phyloP scores from a whole-genome alignment of 2,888 invertebrate genomes.

The Sinelater perroti region DNA sequence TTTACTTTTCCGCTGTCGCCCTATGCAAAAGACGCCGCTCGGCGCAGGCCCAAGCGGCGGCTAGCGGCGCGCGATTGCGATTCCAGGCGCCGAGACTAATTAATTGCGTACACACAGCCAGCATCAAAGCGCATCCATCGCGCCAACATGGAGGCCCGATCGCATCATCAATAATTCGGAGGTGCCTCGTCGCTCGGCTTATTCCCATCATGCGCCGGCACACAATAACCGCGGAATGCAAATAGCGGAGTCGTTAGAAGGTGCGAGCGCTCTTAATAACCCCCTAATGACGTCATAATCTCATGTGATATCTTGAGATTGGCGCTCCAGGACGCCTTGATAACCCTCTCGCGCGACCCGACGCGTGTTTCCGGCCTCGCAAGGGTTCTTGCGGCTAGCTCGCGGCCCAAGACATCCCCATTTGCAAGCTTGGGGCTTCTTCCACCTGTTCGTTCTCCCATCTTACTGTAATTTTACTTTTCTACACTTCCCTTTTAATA shows the following conservation, averaged over 20 bases:
- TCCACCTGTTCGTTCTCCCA: no score
- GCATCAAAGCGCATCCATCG: background rate
- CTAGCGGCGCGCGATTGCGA: no score
- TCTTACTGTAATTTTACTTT: no score
- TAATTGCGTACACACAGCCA: conserved; percentile 2
- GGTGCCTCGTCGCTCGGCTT: conserved; percentile 30
- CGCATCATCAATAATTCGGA: conserved; percentile 19
- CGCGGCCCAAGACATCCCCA: conserved; percentile 13
- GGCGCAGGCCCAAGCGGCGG: no score
- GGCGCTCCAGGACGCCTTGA: conserved; percentile 45
- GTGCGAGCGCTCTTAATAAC: conserved; percentile 53
- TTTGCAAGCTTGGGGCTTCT: background rate
- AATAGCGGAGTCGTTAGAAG: conserved; percentile 50
- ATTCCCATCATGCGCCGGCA: conserved; percentile 42
- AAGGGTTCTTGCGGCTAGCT: conserved; percentile 40
- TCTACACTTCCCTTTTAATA: no score
- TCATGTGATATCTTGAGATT: conserved; percentile 53
- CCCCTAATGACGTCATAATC: conserved; percentile 53
- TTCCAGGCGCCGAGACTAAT: background rate
- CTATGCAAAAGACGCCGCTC: no score
- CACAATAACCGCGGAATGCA: conserved; percentile 48
- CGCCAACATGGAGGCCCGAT: conserved; percentile 4
- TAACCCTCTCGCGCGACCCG: conserved; percentile 40
- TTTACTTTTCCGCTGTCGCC: conserved; percentile 1
- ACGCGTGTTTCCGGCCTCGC: conserved; percentile 37